phyloP scores from a whole-genome alignment of 2,113 vertebrate species.

The Anseranas semipalmata region DNA sequence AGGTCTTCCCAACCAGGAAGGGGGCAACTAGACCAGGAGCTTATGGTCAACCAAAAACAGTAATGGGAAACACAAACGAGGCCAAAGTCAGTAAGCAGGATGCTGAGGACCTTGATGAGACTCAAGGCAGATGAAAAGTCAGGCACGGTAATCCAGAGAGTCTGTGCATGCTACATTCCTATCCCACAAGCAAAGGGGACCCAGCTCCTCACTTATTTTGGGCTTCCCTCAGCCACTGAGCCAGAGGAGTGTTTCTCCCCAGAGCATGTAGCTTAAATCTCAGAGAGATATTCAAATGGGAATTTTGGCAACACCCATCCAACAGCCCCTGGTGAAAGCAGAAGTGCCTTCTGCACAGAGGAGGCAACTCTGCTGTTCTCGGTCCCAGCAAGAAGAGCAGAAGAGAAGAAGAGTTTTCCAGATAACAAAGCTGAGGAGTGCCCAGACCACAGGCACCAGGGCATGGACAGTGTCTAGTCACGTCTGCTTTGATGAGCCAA shows the following conservation, averaged over 20 bases:
- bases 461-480: background rate
- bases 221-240: background rate
- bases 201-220: background rate
- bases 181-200: background rate
- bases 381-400: background rate
- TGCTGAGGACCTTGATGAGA: rapidly evolving
- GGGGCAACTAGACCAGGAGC: background rate
- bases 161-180: rapidly evolving
- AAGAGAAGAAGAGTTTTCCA: background rate
- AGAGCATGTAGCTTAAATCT: background rate
- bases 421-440: background rate
- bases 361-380: background rate
- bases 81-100: background rate
- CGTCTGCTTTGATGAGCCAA: background rate
- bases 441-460: background rate
- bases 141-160: rapidly evolving
- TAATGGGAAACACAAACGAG: background rate
- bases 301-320: background rate
- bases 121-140: background rate
- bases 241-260: background rate
- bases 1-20: background rate
- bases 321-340: background rate
- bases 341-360: background rate
- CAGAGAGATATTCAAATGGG: background rate
- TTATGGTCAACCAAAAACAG: background rate